Conservation (phyloP, 2,113 vertebrate species). For the Solenodon paradoxus region DNA sequence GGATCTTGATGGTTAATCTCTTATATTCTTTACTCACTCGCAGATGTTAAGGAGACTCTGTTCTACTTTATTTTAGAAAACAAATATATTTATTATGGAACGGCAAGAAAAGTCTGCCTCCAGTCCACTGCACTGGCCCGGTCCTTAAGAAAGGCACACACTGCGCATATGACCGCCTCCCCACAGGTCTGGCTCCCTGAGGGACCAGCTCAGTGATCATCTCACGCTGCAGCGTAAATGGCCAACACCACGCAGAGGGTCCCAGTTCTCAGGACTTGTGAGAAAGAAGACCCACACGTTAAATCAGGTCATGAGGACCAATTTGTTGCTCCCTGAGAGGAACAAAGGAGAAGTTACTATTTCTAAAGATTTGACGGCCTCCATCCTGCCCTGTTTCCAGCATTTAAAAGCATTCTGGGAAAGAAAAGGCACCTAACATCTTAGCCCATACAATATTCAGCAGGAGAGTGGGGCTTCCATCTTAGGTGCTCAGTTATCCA, state of each 20-base stretch:
- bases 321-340: too few species aligned
- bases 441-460: not conserved
- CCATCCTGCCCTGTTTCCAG: not conserved
- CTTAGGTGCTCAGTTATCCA: not conserved
- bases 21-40: not conserved
- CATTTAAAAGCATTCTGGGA: not conserved
- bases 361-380: not conserved
- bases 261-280: not conserved
- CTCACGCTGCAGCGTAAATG: too few species aligned
- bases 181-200: too few species aligned
- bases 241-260: not conserved
- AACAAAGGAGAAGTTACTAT: not conserved
- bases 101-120: not conserved
- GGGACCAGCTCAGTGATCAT: not conserved
- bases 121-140: too few species aligned
- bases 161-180: too few species aligned
- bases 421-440: not conserved
- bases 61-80: not conserved
- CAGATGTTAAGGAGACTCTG: not conserved
- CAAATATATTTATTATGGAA: not conserved
- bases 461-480: too few species aligned
- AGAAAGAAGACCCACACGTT: not conserved
- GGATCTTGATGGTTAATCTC: not conserved
- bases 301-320: not conserved
- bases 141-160: rapidly evolving